Base-by-base conservation (phyloP, 2,888 invertebrate genomes). In the Panorpa germanica region DNA sequence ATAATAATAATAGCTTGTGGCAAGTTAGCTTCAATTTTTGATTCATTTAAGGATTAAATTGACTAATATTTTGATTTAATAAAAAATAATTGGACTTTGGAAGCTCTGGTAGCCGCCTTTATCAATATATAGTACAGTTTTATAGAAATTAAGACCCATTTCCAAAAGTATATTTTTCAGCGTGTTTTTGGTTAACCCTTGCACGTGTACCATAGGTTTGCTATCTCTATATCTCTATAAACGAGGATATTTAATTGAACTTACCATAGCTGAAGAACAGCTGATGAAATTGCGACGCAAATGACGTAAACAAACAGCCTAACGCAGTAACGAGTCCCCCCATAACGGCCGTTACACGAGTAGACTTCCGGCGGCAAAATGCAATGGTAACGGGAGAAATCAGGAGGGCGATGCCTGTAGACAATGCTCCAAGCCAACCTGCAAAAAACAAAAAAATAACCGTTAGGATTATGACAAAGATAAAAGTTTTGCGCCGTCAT, bases 201-300 rank as follows among this genome's bases (percentile, higher is more conserved):
- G n/a, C n/a, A n/a, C n/a, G n/a, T n/a, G n/a, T n/a, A n/a, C n/a
- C n/a, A n/a, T n/a, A n/a, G n/a, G n/a, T n/a, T n/a, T n/a, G n/a
- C n/a, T n/a, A n/a, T n/a, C n/a, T n/a, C n/a, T n/a, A n/a, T n/a
- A n/a, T n/a, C n/a, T n/a, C n/a, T n/a, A n/a, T n/a, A n/a, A n/a
- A n/a, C n/a, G n/a, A n/a, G n/a, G n/a, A n/a, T n/a, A n/a, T n/a
- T n/a, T n/a, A n/a, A 4, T 29, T 30, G n/a, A 16, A 32, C 51
- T 49, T 29, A 61, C 61, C 62, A 45, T 77, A 83, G 56, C 82
- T 82, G 65, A 85, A 77, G 61, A 81, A 82, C 35, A 85, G 63
- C 52, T 88, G 86, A 55, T 85, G 83, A 49, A 82, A 80, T 55
- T 85, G 78, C 34, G 78, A 74, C 34, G 85, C 85, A 52, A 86